A percentile compares a stretch with the other conserved stretches of the same genome.
Evolutionary conservation across 2,797 vertebrate genomes (phyloP).

Genomic region (Perodicticus potto): DNA sequence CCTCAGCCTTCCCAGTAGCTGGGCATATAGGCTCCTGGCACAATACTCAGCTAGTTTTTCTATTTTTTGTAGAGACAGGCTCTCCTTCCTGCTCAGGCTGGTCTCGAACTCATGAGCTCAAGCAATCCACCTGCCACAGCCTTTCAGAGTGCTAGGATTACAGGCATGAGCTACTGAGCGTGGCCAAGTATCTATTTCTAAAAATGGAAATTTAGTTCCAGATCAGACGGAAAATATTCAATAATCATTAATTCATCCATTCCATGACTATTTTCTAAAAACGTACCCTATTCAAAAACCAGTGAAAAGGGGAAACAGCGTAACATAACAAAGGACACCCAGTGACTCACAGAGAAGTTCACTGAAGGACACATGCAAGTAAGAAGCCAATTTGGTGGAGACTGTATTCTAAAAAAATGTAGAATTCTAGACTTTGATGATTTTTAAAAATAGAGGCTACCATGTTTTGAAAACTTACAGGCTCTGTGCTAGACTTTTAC

Average conservation of each 20-base stretch:
- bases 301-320: not conserved
- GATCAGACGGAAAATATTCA: not conserved
- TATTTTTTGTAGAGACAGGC: no score
- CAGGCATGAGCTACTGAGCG: no score
- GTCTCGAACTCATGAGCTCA: no score
- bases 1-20: no score
- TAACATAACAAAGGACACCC: not conserved
- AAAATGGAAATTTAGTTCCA: slow-evolving; percentile 27
- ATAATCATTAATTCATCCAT: not conserved
- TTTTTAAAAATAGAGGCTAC: slow-evolving; percentile 1
- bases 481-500: not conserved
- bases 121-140: no score
- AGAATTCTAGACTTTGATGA: not conserved
- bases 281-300: not conserved
- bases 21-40: no score
- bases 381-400: not conserved
- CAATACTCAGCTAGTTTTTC: no score
- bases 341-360: not conserved
- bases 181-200: not conserved
- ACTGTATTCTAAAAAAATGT: not conserved
- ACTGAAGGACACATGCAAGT: not conserved
- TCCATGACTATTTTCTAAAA: slow-evolving; percentile 35
- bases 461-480: not conserved
- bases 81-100: no score
- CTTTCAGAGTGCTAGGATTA: no score